Evolutionary conservation across 2,113 vertebrate species (phyloP).

Genomic region (Plectropomus leopardus): DNA sequence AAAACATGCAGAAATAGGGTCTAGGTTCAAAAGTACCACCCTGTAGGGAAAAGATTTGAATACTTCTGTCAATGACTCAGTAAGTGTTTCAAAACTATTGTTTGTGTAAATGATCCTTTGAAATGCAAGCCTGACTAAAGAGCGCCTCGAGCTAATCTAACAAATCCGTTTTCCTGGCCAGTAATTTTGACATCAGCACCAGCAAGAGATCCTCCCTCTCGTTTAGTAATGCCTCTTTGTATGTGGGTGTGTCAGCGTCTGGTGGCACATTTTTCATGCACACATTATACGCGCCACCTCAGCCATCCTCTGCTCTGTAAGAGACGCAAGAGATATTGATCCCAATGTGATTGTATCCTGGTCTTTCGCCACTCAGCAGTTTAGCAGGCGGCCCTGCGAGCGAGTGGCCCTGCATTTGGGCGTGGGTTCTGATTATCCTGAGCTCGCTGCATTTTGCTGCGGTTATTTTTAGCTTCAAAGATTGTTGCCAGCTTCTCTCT

Average conservation of each 20-base stretch:
- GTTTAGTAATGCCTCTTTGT: constrained; percentile 35
- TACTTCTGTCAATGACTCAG: background rate
- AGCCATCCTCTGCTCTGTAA: constrained; percentile 32
- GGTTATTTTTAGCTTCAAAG: constrained; percentile 82
- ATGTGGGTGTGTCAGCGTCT: constrained; percentile 18
- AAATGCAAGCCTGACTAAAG: background rate
- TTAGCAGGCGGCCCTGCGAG: constrained; percentile 54
- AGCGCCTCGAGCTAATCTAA: constrained; percentile 43
- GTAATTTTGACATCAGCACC: constrained; percentile 35
- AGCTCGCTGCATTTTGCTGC: constrained; percentile 63
- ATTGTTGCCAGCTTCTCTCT: constrained; percentile 72
- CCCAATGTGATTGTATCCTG: constrained; percentile 63
- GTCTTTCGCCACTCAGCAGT: constrained; percentile 78
- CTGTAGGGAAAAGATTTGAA: background rate
- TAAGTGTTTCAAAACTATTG: background rate
- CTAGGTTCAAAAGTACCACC: background rate
- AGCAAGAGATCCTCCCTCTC: constrained; percentile 35
- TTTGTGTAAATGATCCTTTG: background rate
- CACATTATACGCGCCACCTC: constrained; percentile 38
- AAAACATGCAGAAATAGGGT: no score
- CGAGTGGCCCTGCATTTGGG: constrained; percentile 53
- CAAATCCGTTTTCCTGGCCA: constrained; percentile 29
- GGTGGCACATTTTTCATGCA: constrained; percentile 36
- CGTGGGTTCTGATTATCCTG: constrained; percentile 75
- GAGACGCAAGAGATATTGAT: constrained; percentile 66